phyloP scores from a whole-genome alignment of 2,797 vertebrate species.

The Catamblyrhynchus diadema region DNA sequence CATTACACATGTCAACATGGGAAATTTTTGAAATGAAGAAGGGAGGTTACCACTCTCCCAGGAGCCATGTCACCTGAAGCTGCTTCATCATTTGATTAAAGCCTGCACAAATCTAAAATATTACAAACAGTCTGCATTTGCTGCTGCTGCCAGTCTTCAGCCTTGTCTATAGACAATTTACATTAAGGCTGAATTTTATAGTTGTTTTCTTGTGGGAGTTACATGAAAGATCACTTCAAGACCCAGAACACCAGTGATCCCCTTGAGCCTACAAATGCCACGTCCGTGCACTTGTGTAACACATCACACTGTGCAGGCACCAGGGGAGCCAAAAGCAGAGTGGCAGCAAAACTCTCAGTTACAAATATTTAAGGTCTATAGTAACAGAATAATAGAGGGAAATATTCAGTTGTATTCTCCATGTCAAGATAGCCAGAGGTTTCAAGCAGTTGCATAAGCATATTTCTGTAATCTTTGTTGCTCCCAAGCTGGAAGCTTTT shows the following conservation, averaged over 20 bases:
- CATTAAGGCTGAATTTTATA: not conserved
- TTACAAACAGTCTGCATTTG: not conserved
- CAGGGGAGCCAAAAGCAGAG: not conserved
- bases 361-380: not conserved
- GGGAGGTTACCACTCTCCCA: not conserved
- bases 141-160: not conserved
- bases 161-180: not conserved
- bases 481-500: slow-evolving; percentile 18
- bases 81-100: slow-evolving; percentile 6
- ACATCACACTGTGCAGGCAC: not conserved
- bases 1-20: not conserved
- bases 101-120: not conserved
- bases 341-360: not conserved
- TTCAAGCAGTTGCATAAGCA: slow-evolving; percentile 1
- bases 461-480: slow-evolving; percentile 14
- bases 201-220: not conserved
- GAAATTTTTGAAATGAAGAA: not conserved
- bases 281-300: fast-evolving
- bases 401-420: not conserved
- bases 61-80: not conserved
- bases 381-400: not conserved
- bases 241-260: not conserved
- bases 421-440: not conserved
- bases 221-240: not conserved
- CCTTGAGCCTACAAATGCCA: not conserved